These are phyloP conservation scores for Apeira syringaria DNA, from an alignment of 2,888 invertebrate species.

Conservation along the genomic window DNA sequence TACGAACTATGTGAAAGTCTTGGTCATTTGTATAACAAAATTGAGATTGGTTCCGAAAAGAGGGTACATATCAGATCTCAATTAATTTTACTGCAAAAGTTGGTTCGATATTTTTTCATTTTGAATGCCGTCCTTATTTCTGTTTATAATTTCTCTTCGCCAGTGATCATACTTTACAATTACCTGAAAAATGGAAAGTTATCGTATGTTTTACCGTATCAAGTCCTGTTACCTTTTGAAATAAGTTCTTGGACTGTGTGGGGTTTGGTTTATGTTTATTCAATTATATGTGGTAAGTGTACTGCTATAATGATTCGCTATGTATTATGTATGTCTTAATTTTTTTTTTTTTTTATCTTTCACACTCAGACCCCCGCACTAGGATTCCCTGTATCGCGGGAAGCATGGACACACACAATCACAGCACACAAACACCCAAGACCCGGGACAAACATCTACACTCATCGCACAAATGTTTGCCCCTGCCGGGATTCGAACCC, in stretches of 20 bases:
- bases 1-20: conserved; percentile 45
- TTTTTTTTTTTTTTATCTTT: too few relatives aligned
- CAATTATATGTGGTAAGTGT: conserved; percentile 54
- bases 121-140: conserved; percentile 56
- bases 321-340: too few relatives aligned
- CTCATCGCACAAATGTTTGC: too few relatives aligned
- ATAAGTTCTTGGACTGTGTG: conserved; percentile 54
- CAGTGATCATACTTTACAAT: conserved; percentile 48
- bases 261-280: conserved; percentile 51
- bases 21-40: conserved; percentile 39
- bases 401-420: too few relatives aligned
- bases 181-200: conserved; percentile 44
- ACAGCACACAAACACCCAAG: too few relatives aligned
- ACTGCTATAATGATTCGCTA: conserved; percentile 2
- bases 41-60: conserved; percentile 41
- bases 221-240: conserved; percentile 57
- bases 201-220: conserved; percentile 52
- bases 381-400: too few relatives aligned
- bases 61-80: conserved; percentile 41
- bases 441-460: too few relatives aligned
- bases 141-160: conserved; percentile 62
- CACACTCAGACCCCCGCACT: too few relatives aligned
- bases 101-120: conserved; percentile 59
- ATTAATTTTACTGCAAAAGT: conserved; percentile 43
- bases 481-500: too few relatives aligned